Evolutionary conservation across 2,113 vertebrate genomes (phyloP).

Genomic region (Protobothrops mucrosquamatus): DNA sequence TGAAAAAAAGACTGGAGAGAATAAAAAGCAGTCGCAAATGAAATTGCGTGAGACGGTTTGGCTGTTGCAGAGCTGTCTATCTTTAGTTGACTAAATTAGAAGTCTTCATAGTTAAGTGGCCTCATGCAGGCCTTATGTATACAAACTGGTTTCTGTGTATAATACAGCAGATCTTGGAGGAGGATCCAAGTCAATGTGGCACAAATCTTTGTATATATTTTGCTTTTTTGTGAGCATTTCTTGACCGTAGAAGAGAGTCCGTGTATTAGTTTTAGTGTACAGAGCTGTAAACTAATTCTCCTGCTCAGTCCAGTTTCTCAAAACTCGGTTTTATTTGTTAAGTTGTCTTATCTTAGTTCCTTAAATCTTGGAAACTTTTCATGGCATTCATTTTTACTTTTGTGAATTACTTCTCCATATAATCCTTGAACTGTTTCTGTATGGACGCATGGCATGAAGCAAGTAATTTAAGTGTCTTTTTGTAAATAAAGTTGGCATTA

Average conservation of each 20-base stretch:
- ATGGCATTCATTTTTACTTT: slow-evolving; percentile 72
- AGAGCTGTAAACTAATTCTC: slow-evolving; percentile 76
- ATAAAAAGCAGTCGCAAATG: slow-evolving; percentile 98
- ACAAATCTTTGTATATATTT: slow-evolving; percentile 82
- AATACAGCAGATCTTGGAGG: slow-evolving; percentile 72
- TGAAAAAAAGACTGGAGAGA: slow-evolving; percentile 98
- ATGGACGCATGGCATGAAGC: slow-evolving; percentile 92
- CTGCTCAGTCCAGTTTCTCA: slow-evolving; percentile 68
- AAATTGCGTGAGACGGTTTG: slow-evolving; percentile 46
- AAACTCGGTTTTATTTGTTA: slow-evolving; percentile 71
- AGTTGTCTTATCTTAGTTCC: slow-evolving; percentile 71
- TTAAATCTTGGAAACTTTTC: slow-evolving; percentile 72
- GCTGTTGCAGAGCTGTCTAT: slow-evolving; percentile 58
- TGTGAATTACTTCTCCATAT: slow-evolving; percentile 71
- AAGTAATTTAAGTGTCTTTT: slow-evolving; percentile 83
- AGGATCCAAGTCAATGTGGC: slow-evolving; percentile 67
- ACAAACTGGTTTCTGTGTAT: slow-evolving; percentile 75
- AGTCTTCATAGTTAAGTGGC: slow-evolving; percentile 68
- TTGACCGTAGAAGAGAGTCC: slow-evolving; percentile 73
- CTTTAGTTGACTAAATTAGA: slow-evolving; percentile 74
- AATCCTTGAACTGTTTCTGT: slow-evolving; percentile 78
- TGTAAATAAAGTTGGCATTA: slow-evolving; percentile 98
- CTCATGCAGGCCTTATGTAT: slow-evolving; percentile 68
- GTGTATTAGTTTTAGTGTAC: slow-evolving; percentile 82
- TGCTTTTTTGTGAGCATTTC: slow-evolving; percentile 70